Conservation (phyloP, 2,113 vertebrate species). For the Rhipidura dahli region DNA sequence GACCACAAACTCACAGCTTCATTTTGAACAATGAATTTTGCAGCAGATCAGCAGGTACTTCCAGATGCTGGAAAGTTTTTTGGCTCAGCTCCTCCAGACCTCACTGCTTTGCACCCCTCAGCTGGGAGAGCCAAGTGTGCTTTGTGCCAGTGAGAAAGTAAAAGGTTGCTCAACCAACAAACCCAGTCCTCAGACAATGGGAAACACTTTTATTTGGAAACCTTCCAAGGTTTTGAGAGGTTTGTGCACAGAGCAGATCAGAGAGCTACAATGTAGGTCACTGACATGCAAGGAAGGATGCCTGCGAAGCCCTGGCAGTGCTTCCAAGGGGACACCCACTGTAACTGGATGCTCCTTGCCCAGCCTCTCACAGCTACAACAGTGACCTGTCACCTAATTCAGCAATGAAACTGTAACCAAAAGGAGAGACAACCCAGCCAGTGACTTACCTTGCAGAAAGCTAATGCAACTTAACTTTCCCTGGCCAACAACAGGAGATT, state of each 20-base stretch:
- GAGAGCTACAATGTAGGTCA: not conserved
- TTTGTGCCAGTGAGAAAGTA: not conserved
- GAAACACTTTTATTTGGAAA: not conserved
- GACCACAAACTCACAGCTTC: not conserved
- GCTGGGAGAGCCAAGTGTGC: not conserved
- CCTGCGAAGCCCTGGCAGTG: not conserved
- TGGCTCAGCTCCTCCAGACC: not conserved
- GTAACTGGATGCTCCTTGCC: not conserved
- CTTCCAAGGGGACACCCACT: not conserved
- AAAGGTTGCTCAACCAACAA: not conserved
- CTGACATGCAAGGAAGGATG: not conserved
- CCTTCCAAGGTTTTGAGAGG: not conserved
- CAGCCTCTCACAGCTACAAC: not conserved
- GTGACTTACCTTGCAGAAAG: not conserved
- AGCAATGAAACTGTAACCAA: not conserved
- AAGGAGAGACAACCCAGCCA: not conserved
- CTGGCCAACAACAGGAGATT: not conserved
- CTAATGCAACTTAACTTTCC: not conserved
- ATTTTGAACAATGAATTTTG: not conserved
- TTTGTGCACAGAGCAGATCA: not conserved
- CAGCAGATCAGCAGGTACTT: not conserved
- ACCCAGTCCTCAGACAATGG: not conserved
- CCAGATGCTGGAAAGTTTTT: not conserved
- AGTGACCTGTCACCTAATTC: not conserved
- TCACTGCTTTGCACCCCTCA: not conserved